Conservation (phyloP, 2,888 invertebrate species). For the Apeira syringaria region DNA sequence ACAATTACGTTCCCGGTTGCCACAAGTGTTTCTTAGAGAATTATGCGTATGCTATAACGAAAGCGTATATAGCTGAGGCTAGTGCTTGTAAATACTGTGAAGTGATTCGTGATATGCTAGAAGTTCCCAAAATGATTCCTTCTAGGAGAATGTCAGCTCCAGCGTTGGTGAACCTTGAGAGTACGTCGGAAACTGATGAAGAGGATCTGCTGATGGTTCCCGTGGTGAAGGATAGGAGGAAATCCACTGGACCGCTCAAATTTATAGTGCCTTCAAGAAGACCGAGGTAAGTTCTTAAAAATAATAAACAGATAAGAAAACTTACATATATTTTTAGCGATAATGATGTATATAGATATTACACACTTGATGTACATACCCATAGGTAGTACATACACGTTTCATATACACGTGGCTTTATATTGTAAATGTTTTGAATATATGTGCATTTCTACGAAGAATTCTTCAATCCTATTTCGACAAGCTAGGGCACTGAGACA, state of each 20-base stretch:
- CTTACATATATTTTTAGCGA: no score
- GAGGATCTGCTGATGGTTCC: constrained; percentile 76
- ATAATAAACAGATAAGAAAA: background rate
- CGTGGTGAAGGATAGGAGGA: constrained; percentile 70
- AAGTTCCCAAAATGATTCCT: constrained; percentile 60
- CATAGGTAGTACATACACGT: no score
- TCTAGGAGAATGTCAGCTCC: constrained; percentile 83
- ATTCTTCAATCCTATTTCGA: no score
- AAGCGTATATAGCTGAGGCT: constrained; percentile 72
- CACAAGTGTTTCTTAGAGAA: constrained; percentile 79
- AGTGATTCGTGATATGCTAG: constrained; percentile 74
- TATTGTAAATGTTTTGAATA: no score
- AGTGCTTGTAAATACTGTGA: constrained; percentile 76
- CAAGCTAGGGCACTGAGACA: no score
- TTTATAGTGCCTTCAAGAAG: constrained; percentile 66
- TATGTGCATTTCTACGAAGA: no score
- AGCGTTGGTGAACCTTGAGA: constrained; percentile 75
- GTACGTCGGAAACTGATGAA: constrained; percentile 71
- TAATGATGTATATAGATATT: no score
- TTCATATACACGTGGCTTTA: no score
- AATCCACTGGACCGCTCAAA: constrained; percentile 78
- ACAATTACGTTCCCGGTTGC: constrained; percentile 68
- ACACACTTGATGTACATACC: no score
- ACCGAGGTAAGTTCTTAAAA: constrained; percentile 58
- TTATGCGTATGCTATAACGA: constrained; percentile 73